phyloP scores from a whole-genome alignment of 2,888 invertebrate species.

The Drosophila nigritarsus region DNA sequence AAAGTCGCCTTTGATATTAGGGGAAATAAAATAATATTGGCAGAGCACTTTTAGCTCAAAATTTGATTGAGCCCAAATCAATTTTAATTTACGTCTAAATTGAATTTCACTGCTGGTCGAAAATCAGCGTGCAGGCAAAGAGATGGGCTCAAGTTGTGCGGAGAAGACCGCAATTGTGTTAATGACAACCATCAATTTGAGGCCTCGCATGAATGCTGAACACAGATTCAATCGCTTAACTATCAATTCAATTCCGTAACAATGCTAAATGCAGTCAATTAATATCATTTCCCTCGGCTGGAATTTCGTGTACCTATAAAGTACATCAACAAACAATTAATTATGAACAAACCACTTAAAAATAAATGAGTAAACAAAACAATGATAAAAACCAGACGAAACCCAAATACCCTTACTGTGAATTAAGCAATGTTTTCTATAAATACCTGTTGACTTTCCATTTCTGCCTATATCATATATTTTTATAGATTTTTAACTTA shows the following conservation, averaged over 20 bases:
- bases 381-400: not conserved
- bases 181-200: constrained; percentile 32
- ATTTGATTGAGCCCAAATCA: not conserved
- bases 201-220: constrained; percentile 15
- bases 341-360: constrained; percentile 40
- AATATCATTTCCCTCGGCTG: constrained; percentile 34
- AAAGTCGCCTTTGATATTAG: not conserved
- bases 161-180: constrained; percentile 6
- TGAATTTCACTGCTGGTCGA: not conserved
- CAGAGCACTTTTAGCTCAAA: not conserved
- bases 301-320: constrained; percentile 11
- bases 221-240: constrained; percentile 36
- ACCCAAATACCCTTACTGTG: not conserved
- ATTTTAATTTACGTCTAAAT: not conserved
- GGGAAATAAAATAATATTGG: not conserved
- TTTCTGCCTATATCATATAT: too few relatives aligned
- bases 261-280: constrained; percentile 49
- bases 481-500: too few relatives aligned
- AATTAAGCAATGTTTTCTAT: not conserved
- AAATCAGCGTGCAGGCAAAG: not conserved
- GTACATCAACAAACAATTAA: constrained; percentile 48
- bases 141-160: not conserved
- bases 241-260: constrained; percentile 37
- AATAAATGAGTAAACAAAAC: constrained; percentile 13
- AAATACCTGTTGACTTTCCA: too few relatives aligned